Base-by-base conservation (phyloP, 92 coral and sea anemone genomes). In the Ricordea florida region DNA sequence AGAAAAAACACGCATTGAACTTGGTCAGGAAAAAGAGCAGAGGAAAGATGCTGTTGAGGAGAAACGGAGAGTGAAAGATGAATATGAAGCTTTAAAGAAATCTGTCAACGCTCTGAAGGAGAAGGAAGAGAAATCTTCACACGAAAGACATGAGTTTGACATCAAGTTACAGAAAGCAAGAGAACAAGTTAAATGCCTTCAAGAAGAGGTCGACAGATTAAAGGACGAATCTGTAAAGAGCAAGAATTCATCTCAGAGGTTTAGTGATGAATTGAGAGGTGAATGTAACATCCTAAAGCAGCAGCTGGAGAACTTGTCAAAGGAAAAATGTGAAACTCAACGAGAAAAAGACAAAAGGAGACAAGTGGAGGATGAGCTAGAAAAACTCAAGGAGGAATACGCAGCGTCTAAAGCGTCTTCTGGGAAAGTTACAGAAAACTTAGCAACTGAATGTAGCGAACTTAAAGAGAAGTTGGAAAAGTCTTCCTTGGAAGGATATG, bases 181-280 rank as follows among this genome's bases (percentile, higher is more conserved):
- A 43, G 65, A 76, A 38, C 74, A 63, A 51, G 59, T 64, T 41
- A 80, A 75, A 46, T 66, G 76, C 15, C 61, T 86, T 30, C 56
- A 37, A 35, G 80, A 47, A 36, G n/a, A n/a, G n/a, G n/a, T n/a
- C n/a, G n/a, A n/a, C n/a, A n/a, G n/a, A n/a, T n/a, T n/a, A n/a
- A n/a, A n/a, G n/a, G n/a, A n/a, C n/a, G n/a, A n/a, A n/a, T n/a
- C n/a, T n/a, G n/a, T n/a, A n/a, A n/a, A n/a, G n/a, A n/a, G n/a
- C n/a, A n/a, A n/a, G n/a, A n/a, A n/a, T n/a, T n/a, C n/a, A n/a
- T n/a, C n/a, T n/a, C n/a, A n/a, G n/a, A n/a, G n/a, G n/a, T n/a
- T n/a, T n/a, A n/a, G n/a, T 36, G 74, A 46, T 2, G 40, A 37
- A 13, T 35, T 81, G 6, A 66, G 44, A 6, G 30, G 44, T 58